phyloP scores from a whole-genome alignment of 2,797 vertebrate genomes.

The Tokudaia muenninki region DNA sequence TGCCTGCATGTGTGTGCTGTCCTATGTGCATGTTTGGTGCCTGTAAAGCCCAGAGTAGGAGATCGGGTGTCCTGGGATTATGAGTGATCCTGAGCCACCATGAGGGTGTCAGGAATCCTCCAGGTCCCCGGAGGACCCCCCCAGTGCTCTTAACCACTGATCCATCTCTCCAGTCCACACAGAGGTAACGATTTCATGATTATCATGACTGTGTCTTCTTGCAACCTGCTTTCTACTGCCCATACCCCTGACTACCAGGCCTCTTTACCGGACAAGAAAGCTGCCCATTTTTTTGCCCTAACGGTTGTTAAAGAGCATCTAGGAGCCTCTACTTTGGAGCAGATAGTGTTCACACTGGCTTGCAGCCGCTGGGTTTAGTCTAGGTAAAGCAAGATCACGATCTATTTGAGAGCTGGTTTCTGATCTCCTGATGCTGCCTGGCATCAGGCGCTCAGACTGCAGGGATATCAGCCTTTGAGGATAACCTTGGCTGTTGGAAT shows the following conservation, averaged over 20 bases:
- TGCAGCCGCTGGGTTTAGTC: background rate
- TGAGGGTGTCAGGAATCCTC: background rate
- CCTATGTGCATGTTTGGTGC: background rate
- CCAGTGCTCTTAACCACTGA: background rate
- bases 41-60: background rate
- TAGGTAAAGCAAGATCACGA: background rate
- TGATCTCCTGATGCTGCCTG: background rate
- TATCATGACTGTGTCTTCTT: background rate
- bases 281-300: background rate
- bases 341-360: background rate
- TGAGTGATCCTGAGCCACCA: background rate
- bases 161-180: background rate
- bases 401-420: background rate
- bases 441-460: background rate
- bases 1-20: background rate
- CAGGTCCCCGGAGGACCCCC: too few species aligned
- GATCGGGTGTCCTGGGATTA: background rate
- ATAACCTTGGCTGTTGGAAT: slow-evolving; percentile 51
- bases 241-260: background rate
- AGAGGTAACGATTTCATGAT: slow-evolving; percentile 10
- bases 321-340: background rate
- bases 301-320: background rate
- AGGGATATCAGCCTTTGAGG: background rate
- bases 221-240: background rate
- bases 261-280: background rate